Percentiles rank a stretch among this genome's conserved stretches.
phyloP scores from a whole-genome alignment of 2,888 invertebrate species.

The Rhingia campestris region DNA sequence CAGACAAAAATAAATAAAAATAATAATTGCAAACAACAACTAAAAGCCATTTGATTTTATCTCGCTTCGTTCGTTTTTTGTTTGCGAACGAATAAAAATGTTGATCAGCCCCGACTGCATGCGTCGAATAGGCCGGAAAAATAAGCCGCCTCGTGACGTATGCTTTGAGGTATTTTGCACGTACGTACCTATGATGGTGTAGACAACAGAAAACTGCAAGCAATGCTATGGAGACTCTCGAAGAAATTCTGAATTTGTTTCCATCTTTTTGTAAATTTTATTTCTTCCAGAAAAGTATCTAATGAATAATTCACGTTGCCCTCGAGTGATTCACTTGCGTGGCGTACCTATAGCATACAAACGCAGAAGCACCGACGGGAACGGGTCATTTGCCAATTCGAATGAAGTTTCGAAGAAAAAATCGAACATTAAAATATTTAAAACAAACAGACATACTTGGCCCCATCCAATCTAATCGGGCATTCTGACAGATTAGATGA shows the following conservation, averaged over 20 bases:
- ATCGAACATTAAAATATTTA: neutral
- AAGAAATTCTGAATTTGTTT: conserved; percentile 35
- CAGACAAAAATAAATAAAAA: too few relatives aligned
- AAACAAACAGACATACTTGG: neutral
- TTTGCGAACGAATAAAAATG: too few relatives aligned
- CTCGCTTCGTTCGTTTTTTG: too few relatives aligned
- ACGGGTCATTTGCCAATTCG: neutral
- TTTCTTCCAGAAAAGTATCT: conserved; percentile 3
- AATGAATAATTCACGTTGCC: conserved; percentile 53
- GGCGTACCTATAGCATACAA: neutral
- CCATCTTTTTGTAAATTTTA: conserved; percentile 2
- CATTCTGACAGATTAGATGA: conserved; percentile 1
- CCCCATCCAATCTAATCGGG: neutral
- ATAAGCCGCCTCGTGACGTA: too few relatives aligned
- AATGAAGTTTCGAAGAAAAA: neutral
- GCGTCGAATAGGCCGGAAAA: too few relatives aligned
- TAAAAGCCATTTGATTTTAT: too few relatives aligned
- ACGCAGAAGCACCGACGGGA: neutral
- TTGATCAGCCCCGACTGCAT: too few relatives aligned
- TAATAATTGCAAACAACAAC: too few relatives aligned
- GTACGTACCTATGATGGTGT: too few relatives aligned
- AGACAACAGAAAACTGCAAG: too few relatives aligned
- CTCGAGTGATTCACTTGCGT: conserved; percentile 34
- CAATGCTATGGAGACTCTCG: too few relatives aligned
- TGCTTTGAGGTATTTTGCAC: too few relatives aligned